Evolutionary conservation across 1,140 invertebrate species (phyloP).

Genomic region (Ceratina calcarata): DNA sequence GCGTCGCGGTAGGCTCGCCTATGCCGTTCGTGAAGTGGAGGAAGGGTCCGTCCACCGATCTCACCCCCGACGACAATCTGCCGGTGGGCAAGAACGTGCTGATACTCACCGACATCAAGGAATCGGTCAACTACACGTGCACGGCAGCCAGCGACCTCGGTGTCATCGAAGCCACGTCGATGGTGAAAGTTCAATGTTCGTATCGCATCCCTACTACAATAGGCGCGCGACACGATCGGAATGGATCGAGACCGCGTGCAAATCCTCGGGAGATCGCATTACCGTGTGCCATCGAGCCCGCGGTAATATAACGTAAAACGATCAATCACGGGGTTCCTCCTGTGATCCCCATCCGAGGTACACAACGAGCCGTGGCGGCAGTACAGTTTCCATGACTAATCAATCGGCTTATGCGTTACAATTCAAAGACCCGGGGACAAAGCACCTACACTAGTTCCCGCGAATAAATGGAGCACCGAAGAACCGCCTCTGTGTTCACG

Average conservation of each 20-base stretch:
- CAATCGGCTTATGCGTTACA: constrained; percentile 37
- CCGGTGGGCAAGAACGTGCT: constrained; percentile 93
- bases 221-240: neutral
- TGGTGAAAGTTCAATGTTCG: constrained; percentile 98
- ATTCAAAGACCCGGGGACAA: neutral
- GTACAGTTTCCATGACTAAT: constrained; percentile 31
- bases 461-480: neutral
- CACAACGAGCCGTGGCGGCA: constrained; percentile 2
- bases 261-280: constrained; percentile 17
- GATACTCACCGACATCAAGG: constrained; percentile 90
- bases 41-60: constrained; percentile 88
- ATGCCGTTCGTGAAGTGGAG: constrained; percentile 99
- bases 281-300: constrained; percentile 17
- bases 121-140: constrained; percentile 98
- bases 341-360: neutral
- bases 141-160: constrained; percentile 96
- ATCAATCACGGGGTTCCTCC: constrained; percentile 40
- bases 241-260: constrained; percentile 25
- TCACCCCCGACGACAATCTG: constrained; percentile 92
- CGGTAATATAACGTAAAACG: constrained; percentile 18
- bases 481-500: no score
- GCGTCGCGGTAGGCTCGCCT: constrained; percentile 97
- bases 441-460: neutral
- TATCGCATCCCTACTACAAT: neutral
- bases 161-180: constrained; percentile 91